A percentile compares a stretch with the other conserved stretches of the same genome.
These are phyloP conservation scores for Opisthograptis luteolata DNA, from an alignment of 2,888 invertebrate genomes.

Conservation along the genomic window DNA sequence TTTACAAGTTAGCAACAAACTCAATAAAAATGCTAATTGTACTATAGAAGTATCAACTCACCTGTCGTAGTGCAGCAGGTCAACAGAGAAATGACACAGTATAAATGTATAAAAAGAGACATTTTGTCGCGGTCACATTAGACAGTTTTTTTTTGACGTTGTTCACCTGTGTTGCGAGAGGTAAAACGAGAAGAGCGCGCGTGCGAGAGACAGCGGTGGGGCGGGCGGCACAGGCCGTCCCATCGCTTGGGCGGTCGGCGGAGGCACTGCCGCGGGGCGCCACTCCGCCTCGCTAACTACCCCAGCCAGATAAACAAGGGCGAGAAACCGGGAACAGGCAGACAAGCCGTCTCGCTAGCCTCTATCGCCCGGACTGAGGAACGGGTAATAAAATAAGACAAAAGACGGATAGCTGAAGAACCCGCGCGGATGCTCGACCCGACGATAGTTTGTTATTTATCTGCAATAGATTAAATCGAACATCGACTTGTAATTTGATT, in stretches of 20 bases:
- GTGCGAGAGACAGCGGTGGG: constrained; percentile 51
- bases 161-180: constrained; percentile 67
- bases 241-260: constrained; percentile 67
- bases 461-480: constrained; percentile 44
- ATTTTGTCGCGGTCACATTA: constrained; percentile 68
- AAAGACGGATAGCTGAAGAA: constrained; percentile 68
- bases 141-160: constrained; percentile 44
- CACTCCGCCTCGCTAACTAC: constrained; percentile 64
- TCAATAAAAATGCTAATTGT: constrained; percentile 76
- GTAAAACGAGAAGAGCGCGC: constrained; percentile 40
- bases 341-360: constrained; percentile 82
- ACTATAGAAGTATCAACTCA: constrained; percentile 58
- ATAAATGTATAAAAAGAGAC: constrained; percentile 82
- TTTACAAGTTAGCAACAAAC: constrained; percentile 57
- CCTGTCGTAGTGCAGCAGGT: constrained; percentile 76
- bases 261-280: constrained; percentile 73
- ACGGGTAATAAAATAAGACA: constrained; percentile 77
- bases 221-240: constrained; percentile 64
- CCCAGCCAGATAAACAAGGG: constrained; percentile 80
- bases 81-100: constrained; percentile 74
- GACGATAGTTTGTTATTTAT: constrained; percentile 38
- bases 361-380: constrained; percentile 68
- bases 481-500: constrained; percentile 26
- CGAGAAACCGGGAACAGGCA: constrained; percentile 78
- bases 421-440: constrained; percentile 43